These are phyloP conservation scores for Triops cancriformis DNA, from an alignment of 1,140 invertebrate species.

Conservation along the genomic window DNA sequence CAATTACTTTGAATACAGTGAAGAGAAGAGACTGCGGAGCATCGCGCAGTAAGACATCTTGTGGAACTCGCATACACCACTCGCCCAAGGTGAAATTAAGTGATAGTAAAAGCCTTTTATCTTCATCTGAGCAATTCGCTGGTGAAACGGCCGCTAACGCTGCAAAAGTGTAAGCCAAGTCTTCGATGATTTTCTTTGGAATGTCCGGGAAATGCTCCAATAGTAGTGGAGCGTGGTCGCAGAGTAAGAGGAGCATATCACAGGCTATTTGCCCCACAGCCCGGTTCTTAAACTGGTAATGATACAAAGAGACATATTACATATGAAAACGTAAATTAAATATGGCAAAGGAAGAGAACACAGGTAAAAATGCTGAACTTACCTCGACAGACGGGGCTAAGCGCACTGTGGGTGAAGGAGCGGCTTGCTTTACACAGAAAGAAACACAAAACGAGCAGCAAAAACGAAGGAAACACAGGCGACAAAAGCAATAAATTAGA, in stretches of 20 bases:
- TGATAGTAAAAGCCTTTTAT: slow-evolving; percentile 63
- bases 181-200: slow-evolving; percentile 60
- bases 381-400: neutral
- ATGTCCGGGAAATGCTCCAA: slow-evolving; percentile 66
- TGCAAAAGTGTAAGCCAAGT: slow-evolving; percentile 27
- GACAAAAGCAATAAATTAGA: slow-evolving; percentile 1
- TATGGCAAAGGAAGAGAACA: neutral
- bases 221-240: slow-evolving; percentile 66
- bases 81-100: slow-evolving; percentile 83
- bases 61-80: slow-evolving; percentile 74
- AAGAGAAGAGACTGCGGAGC: slow-evolving; percentile 27
- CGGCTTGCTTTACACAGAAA: neutral
- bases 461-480: neutral
- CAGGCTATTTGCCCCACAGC: slow-evolving; percentile 78
- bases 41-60: slow-evolving; percentile 39
- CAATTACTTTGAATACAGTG: slow-evolving; percentile 36
- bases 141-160: slow-evolving; percentile 23
- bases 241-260: slow-evolving; percentile 68
- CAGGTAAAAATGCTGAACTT: slow-evolving; percentile 15
- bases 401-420: neutral
- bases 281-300: slow-evolving; percentile 67
- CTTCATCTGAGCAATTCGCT: slow-evolving; percentile 46
- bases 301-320: neutral
- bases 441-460: slow-evolving; percentile 13
- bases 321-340: neutral